A percentile compares a stretch with the other conserved stretches of the same genome.
Conservation (phyloP, 1,140 invertebrate species). For the Drosophila azteca region DNA sequence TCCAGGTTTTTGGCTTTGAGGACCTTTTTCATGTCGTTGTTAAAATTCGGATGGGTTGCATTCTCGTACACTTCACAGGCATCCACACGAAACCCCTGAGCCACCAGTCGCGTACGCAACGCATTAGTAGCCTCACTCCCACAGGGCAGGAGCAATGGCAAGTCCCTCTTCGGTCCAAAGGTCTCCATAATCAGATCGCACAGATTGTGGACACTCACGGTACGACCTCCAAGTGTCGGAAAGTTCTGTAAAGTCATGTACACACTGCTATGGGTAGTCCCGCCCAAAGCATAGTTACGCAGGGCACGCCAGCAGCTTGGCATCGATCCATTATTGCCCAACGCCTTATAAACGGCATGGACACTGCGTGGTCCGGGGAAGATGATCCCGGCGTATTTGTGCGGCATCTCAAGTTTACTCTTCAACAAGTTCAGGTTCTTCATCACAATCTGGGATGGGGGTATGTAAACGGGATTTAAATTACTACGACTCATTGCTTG, state of each 20-base stretch:
- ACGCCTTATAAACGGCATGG: constrained; percentile 82
- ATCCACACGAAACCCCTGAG: constrained; percentile 79
- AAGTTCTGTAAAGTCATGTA: constrained; percentile 77
- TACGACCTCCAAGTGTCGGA: constrained; percentile 76
- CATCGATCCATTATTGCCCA: constrained; percentile 71
- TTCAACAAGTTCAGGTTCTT: constrained; percentile 76
- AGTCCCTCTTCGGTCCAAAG: constrained; percentile 57
- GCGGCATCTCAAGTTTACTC: constrained; percentile 66
- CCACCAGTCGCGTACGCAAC: constrained; percentile 73
- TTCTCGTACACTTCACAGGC: constrained; percentile 84
- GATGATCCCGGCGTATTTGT: constrained; percentile 83
- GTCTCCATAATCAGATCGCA: constrained; percentile 83
- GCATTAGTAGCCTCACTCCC: constrained; percentile 84
- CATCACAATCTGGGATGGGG: constrained; percentile 33
- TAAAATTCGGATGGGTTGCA: constrained; percentile 71
- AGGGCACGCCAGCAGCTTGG: constrained; percentile 83
- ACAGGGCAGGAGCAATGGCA: constrained; percentile 84
- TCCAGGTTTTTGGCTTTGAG: constrained; percentile 80
- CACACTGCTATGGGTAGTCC: constrained; percentile 73
- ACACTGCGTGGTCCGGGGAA: constrained; percentile 84
- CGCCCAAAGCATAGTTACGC: constrained; percentile 84
- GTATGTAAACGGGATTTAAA: constrained; percentile 40
- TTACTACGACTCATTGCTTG: constrained; percentile 12
- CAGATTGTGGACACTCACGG: constrained; percentile 84
- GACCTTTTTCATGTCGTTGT: constrained; percentile 78